Evolutionary conservation across 2,888 invertebrate species (phyloP), one percentile per base, ranked within the genome.

Genomic region (Meiosimyza decipiens): DNA sequence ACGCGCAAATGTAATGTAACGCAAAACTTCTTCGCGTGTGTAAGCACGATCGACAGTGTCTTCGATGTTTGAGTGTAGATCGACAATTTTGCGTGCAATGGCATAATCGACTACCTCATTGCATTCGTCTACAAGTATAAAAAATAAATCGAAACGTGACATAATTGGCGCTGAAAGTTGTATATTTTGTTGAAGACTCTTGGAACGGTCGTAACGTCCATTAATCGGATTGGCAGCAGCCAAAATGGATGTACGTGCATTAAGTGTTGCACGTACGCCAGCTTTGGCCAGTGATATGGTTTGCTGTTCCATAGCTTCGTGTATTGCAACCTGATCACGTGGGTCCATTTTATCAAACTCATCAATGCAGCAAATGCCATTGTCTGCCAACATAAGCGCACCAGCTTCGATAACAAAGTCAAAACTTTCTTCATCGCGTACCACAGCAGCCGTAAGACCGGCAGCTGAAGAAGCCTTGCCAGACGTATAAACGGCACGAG

Each of bases 291-390:
- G 91, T 0, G 98, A 98, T 79, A 99, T 99, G 0, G 99, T 99
- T 88, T 99, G 99, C 84, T 99, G 99, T 89, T 99, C 99, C 99
- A 99, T 99, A 5, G 99, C 99, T 88, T 99, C 99, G 89, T 99
- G 99, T 79, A 99, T 99, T 62, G 99, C 99, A 7, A 99, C 98
- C 87, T 99, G 99, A 90, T 99, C 99, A 64, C 92, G 91, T 0
- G 91, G 91, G 86, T 99, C 99, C 99, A 99, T 99, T 89, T 99
- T 99, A 87, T 99, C 99, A 87, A 99, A 99, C 88, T 99, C 99
- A 83, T 99, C 99, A 80, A 99, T 99, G 85, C 99, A 99, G 82
- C 99, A 99, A 63, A 99, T 95, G 6, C 98, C 97, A 84, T 98
- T 98, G 88, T 99, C 99, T 0, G 99, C 99, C 82, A 99, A 89